A percentile compares a stretch with the other conserved stretches of the same genome.
These are phyloP conservation scores for Actinostola sp. DNA, from an alignment of 92 coral and sea anemone species.

Conservation along the genomic window DNA sequence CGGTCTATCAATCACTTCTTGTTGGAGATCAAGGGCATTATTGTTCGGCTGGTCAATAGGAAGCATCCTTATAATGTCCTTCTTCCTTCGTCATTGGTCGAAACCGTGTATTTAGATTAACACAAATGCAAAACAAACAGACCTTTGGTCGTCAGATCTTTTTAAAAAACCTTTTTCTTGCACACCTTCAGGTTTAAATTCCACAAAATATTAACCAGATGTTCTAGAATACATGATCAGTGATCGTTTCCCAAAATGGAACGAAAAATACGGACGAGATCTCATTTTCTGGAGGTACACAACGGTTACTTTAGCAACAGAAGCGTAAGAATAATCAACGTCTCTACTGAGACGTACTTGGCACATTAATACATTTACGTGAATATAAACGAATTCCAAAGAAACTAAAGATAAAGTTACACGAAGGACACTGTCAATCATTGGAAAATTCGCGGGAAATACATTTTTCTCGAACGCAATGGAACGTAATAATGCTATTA, in stretches of 20 bases:
- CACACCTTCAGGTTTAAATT: not conserved
- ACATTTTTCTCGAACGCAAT: not conserved
- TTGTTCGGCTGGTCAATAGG: constrained; percentile 22
- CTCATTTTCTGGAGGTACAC: not conserved
- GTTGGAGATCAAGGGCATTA: constrained; percentile 34
- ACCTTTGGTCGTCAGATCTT: not conserved
- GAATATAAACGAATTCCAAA: constrained; percentile 33
- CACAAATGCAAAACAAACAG: constrained; percentile 26
- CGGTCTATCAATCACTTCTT: constrained; percentile 32
- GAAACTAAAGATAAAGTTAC: constrained; percentile 13
- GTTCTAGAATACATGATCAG: not conserved
- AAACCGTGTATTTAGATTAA: constrained; percentile 20
- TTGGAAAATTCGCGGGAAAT: not conserved
- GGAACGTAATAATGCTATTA: no score
- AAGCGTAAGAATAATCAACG: constrained; percentile 12
- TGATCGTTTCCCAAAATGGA: not conserved
- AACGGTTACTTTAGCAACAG: constrained; percentile 29
- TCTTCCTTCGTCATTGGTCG: constrained; percentile 3
- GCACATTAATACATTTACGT: constrained; percentile 18
- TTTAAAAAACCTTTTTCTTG: not conserved
- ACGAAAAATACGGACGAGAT: not conserved
- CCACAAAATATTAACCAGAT: not conserved
- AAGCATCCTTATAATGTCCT: constrained; percentile 3
- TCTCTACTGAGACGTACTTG: not conserved
- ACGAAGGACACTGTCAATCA: not conserved